Evolutionary conservation across 2,797 vertebrate species (phyloP).

Genomic region (Galago senegalensis): DNA sequence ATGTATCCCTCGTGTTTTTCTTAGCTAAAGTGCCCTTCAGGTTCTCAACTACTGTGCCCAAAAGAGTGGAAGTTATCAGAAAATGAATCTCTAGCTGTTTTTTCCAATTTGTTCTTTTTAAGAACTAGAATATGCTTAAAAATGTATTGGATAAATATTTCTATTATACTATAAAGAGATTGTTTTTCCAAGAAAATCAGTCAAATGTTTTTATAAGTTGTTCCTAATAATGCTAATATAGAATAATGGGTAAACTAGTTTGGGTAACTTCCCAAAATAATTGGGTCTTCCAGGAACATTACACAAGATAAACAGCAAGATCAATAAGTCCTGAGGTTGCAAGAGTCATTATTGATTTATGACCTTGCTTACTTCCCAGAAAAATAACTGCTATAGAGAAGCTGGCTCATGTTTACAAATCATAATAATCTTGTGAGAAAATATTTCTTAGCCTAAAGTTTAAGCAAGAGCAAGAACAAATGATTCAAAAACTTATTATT

Average conservation of each 20-base stretch:
- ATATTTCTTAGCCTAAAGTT: slow-evolving; percentile 50
- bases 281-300: slow-evolving; percentile 79
- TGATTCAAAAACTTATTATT: slow-evolving; percentile 22
- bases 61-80: slow-evolving; percentile 39
- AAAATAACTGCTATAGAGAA: slow-evolving; percentile 74
- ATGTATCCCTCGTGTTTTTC: slow-evolving; percentile 26
- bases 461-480: slow-evolving; percentile 34
- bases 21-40: slow-evolving; percentile 22
- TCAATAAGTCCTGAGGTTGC: slow-evolving; percentile 81
- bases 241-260: slow-evolving; percentile 69
- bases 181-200: slow-evolving; percentile 72
- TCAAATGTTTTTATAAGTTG: slow-evolving; percentile 70
- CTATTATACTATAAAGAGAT: slow-evolving; percentile 47
- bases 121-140: slow-evolving; percentile 56
- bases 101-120: background rate
- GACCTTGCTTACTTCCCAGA: slow-evolving; percentile 71
- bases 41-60: background rate
- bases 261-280: slow-evolving; percentile 80
- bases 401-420: slow-evolving; percentile 73
- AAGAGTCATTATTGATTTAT: slow-evolving; percentile 83
- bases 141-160: slow-evolving; percentile 21
- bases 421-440: slow-evolving; percentile 66
- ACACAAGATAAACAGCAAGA: slow-evolving; percentile 77
- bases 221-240: slow-evolving; percentile 53
- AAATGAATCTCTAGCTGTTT: background rate